Conservation (phyloP, 2,113 vertebrate species). For the Perca fluviatilis region DNA sequence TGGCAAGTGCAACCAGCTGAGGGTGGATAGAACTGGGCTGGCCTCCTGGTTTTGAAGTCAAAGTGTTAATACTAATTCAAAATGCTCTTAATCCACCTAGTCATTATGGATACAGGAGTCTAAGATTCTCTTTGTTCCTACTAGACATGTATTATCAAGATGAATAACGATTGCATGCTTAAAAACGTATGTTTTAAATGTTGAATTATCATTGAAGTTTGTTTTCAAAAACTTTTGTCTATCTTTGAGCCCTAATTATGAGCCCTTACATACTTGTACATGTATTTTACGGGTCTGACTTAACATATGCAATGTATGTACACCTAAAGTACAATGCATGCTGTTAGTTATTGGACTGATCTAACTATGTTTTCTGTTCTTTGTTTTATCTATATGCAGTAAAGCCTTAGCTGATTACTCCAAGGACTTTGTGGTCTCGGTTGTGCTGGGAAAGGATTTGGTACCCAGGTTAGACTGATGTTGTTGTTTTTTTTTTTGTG, state of each 20-base stretch:
- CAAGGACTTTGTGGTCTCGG: constrained; percentile 91
- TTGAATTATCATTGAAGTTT: too few relatives aligned
- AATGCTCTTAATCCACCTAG: background rate
- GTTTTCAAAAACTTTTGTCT: background rate
- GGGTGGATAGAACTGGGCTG: background rate
- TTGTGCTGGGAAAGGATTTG: constrained; percentile 95
- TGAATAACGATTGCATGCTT: background rate
- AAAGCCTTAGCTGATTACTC: constrained; percentile 94
- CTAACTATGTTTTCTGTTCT: constrained; percentile 1
- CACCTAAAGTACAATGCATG: background rate
- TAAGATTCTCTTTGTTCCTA: background rate
- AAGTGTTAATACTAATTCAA: background rate
- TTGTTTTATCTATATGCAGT: constrained; percentile 77
- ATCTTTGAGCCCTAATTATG: background rate
- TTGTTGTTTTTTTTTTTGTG: background rate
- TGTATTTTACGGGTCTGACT: background rate
- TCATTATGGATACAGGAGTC: too few relatives aligned
- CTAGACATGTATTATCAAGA: background rate
- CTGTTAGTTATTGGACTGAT: background rate
- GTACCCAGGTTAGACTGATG: constrained; percentile 89
- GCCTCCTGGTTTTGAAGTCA: background rate
- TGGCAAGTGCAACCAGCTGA: background rate
- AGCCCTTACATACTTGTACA: too few relatives aligned
- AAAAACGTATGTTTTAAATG: background rate
- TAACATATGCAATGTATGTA: background rate